Conservation (phyloP, 2,888 invertebrate species). For the Ophion ellenae region DNA sequence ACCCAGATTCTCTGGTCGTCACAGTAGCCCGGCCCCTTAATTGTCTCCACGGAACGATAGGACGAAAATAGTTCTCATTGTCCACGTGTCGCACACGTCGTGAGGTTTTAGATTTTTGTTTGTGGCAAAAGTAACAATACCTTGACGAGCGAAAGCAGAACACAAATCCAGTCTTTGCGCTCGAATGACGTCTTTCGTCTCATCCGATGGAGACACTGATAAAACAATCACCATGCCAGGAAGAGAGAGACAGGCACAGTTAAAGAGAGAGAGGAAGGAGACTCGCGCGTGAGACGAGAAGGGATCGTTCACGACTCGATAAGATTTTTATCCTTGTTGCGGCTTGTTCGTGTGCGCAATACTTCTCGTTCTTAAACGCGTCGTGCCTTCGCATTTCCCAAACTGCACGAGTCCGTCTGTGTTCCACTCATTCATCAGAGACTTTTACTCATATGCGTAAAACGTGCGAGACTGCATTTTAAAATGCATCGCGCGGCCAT, state of each 20-base stretch:
- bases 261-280: not conserved
- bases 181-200: constrained; percentile 62
- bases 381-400: constrained; percentile 22
- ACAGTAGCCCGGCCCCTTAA: too few species aligned
- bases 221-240: constrained; percentile 1
- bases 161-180: not conserved
- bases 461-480: not conserved
- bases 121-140: not conserved
- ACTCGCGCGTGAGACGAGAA: constrained; percentile 10
- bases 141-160: constrained; percentile 15
- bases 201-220: constrained; percentile 29
- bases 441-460: not conserved
- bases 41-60: not conserved
- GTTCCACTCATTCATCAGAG: constrained; percentile 5
- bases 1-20: too few species aligned
- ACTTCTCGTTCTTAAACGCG: constrained; percentile 20
- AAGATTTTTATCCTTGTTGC: constrained; percentile 47
- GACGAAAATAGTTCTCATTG: constrained; percentile 21
- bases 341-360: constrained; percentile 33
- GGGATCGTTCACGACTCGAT: constrained; percentile 14
- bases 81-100: not conserved
- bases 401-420: not conserved
- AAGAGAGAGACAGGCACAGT: not conserved
- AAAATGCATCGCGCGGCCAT: not conserved
- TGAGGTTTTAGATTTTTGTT: not conserved